phyloP scores from a whole-genome alignment of 2,797 vertebrate genomes.

The Sternotherus odoratus region DNA sequence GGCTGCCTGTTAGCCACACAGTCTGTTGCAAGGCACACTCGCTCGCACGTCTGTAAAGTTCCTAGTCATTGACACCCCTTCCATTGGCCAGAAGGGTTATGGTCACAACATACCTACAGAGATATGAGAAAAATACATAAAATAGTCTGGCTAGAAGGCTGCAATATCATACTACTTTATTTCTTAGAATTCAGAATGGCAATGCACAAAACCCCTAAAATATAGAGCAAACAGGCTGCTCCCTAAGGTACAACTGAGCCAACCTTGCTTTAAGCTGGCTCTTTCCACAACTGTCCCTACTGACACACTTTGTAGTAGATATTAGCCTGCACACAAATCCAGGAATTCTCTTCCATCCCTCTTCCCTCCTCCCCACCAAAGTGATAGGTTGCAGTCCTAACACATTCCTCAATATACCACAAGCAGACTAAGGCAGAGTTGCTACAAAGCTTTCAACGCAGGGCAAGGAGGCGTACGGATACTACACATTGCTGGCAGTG shows the following conservation, averaged over 20 bases:
- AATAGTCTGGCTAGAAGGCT: no score
- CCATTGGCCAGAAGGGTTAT: not conserved
- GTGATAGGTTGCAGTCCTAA: not conserved
- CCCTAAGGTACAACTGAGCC: no score
- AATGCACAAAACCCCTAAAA: no score
- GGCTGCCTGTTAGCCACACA: accelerated
- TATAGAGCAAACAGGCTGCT: no score
- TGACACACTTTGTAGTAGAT: no score
- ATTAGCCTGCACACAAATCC: no score
- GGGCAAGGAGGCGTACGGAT: accelerated
- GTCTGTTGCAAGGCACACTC: not conserved
- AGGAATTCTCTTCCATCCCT: not conserved
- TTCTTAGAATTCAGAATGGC: no score
- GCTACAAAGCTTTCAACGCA: not conserved
- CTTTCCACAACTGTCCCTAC: no score
- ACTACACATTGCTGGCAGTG: not conserved
- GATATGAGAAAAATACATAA: not conserved
- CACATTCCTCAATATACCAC: not conserved
- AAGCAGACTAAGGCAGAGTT: not conserved
- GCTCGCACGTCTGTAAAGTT: not conserved
- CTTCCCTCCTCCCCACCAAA: not conserved
- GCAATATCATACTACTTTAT: no score
- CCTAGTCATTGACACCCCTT: not conserved
- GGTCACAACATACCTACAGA: not conserved
- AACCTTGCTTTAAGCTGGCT: no score